phyloP scores from a whole-genome alignment of 1,140 invertebrate genomes.

The Daktulosphaira vitifoliae region DNA sequence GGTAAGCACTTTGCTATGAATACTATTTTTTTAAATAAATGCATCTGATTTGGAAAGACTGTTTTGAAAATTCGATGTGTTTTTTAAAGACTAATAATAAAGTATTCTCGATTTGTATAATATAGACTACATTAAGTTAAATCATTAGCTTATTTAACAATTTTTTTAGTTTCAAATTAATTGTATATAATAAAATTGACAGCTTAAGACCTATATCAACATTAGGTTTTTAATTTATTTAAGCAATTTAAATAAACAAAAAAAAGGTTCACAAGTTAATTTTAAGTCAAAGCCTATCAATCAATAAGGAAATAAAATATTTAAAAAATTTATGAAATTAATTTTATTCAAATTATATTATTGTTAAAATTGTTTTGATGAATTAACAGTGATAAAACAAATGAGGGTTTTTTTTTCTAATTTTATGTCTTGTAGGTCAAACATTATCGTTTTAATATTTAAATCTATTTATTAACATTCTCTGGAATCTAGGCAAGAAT shows the following conservation, averaged over 20 bases:
- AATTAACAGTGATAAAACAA: conserved; percentile 31
- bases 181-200: conserved; percentile 23
- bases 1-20: conserved; percentile 31
- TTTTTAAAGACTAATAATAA: neutral
- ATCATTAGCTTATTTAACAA: conserved; percentile 17
- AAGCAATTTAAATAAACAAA: conserved; percentile 9
- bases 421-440: conserved; percentile 17
- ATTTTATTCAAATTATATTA: conserved; percentile 11
- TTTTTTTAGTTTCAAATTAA: conserved; percentile 15
- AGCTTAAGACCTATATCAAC: conserved; percentile 28
- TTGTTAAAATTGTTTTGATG: conserved; percentile 29
- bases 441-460: conserved; percentile 2
- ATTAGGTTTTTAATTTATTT: conserved; percentile 30
- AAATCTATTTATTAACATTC: neutral
- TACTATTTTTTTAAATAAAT: conserved; percentile 9
- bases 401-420: conserved; percentile 30
- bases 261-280: conserved; percentile 10
- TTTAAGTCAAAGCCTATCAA: conserved; percentile 30
- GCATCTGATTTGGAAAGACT: neutral
- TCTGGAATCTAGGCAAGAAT: conserved; percentile 31
- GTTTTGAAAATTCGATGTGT: neutral
- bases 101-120: conserved; percentile 32
- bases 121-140: conserved; percentile 23
- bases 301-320: conserved; percentile 28
- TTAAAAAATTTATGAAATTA: neutral